phyloP scores from a whole-genome alignment of 2,888 invertebrate species.

The Molanna angustata region DNA sequence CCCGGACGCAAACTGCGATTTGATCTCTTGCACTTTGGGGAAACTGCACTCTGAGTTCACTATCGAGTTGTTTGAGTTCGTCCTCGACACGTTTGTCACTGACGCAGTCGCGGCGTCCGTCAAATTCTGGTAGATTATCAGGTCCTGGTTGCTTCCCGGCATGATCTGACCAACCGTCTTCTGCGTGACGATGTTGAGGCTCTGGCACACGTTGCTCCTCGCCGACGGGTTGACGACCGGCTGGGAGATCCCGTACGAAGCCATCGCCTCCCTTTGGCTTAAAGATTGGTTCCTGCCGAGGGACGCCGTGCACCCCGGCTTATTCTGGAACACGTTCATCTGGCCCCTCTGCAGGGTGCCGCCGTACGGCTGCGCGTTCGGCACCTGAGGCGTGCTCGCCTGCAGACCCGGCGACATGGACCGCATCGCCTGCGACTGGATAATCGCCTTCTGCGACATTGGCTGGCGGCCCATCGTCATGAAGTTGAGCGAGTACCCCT shows the following conservation, averaged over 20 bases:
- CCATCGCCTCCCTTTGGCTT: constrained; percentile 36
- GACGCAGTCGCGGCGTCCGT: constrained; percentile 11
- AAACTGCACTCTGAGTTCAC: constrained; percentile 12
- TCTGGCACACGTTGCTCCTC: constrained; percentile 51
- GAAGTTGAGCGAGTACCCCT: constrained; percentile 41
- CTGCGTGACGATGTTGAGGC: constrained; percentile 53
- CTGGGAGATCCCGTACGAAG: constrained; percentile 29
- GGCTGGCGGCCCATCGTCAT: constrained; percentile 27
- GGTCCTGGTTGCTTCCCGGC: constrained; percentile 48
- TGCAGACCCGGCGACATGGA: constrained; percentile 25
- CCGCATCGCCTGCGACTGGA: constrained; percentile 20
- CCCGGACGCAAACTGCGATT: constrained; percentile 12
- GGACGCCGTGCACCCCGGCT: constrained; percentile 50
- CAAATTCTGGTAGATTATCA: constrained; percentile 48
- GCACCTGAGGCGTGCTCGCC: constrained; percentile 5
- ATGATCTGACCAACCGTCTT: constrained; percentile 55
- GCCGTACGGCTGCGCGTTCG: constrained; percentile 16
- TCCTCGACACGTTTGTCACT: constrained; percentile 10
- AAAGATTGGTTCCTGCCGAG: constrained; percentile 39
- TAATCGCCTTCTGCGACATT: constrained; percentile 17
- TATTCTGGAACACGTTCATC: constrained; percentile 35
- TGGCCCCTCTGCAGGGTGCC: constrained; percentile 17
- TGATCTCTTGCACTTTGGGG: constrained; percentile 14
- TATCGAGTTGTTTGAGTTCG: constrained; percentile 14
- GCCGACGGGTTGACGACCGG: constrained; percentile 15